Evolutionary conservation across 1,140 invertebrate species (phyloP).

Genomic region (Cardiocondyla obscurior): DNA sequence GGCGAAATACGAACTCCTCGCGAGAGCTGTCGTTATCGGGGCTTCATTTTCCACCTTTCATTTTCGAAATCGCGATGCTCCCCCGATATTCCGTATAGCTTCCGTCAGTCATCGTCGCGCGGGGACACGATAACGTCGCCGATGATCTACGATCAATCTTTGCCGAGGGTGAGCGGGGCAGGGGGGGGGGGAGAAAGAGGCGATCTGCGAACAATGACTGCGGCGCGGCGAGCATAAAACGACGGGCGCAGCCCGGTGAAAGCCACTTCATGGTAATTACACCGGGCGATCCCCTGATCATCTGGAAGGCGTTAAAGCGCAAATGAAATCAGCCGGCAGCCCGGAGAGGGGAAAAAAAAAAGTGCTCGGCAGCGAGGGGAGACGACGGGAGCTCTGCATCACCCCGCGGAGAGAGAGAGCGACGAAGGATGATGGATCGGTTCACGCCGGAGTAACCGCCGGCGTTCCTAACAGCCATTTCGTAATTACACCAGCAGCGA

Average conservation of each 20-base stretch:
- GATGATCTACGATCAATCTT: constrained; percentile 69
- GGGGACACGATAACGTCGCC: constrained; percentile 60
- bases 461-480: constrained; percentile 78
- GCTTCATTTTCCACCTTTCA: constrained; percentile 26
- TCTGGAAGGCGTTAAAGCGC: constrained; percentile 73
- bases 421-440: constrained; percentile 79
- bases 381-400: constrained; percentile 45
- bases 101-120: constrained; percentile 46
- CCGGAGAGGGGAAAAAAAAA: not conserved
- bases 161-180: not conserved
- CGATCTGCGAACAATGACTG: constrained; percentile 66
- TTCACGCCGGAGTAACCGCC: constrained; percentile 73
- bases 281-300: constrained; percentile 65
- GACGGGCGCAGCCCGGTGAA: constrained; percentile 69
- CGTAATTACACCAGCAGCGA: constrained; percentile 82
- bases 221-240: constrained; percentile 64
- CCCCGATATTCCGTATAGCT: constrained; percentile 49
- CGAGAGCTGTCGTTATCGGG: constrained; percentile 25
- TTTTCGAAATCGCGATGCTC: constrained; percentile 53
- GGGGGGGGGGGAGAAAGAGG: not conserved
- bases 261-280: constrained; percentile 73
- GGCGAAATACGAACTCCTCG: constrained; percentile 1
- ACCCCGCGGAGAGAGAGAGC: constrained; percentile 63
- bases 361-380: constrained; percentile 10
- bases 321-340: constrained; percentile 70